Base-by-base conservation (phyloP, 2,113 vertebrate genomes). In the Rutilus rutilus region DNA sequence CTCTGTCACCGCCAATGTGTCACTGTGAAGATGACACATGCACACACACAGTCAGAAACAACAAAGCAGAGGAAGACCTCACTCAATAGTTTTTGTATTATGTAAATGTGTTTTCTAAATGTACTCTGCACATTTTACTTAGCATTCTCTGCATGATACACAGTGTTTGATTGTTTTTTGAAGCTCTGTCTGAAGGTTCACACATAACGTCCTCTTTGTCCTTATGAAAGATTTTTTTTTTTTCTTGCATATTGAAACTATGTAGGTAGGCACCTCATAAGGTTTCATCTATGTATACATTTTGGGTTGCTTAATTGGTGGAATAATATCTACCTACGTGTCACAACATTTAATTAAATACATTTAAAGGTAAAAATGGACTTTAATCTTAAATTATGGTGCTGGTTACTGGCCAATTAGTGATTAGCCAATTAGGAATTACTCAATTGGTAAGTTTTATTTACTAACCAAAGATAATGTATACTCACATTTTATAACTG, bases 1-100 rank as follows among this genome's bases (percentile, higher is more conserved):
- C 95, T 94, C 94, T 95, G 94, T 95, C 94, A 95, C 89, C 65
- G 82, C 90, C 93, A 94, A 94, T 95, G 91, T 94, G 93, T 95
- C 94, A 95, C 89, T 64, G 90, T 79, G 50, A 74, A 81, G 89
- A 91, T 86, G 83, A 92, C 92, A 92, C 91, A 84, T 90, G 91
- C 92, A 92, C 92, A 92, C 83, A 59, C 86, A 79, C 14, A 69
- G 47, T 47, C 33, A 83, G 42, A 60, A 82, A 78, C 60, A 82
- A 87, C 82, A 71, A 50, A 87, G 64, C 85, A 69, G 86, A 83
- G 17, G 39, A 80, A 78, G 62, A 47, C 54, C 77, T 82, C 77
- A 54, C 62, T 86, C 86, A 76, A 83, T 86, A 77, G 76, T 82
- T 89, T 74, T 84, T 82, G 77, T 82, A 86, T 86, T 84, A 83